Conservation (phyloP, 2,888 invertebrate genomes). For the Morinoia aosen region DNA sequence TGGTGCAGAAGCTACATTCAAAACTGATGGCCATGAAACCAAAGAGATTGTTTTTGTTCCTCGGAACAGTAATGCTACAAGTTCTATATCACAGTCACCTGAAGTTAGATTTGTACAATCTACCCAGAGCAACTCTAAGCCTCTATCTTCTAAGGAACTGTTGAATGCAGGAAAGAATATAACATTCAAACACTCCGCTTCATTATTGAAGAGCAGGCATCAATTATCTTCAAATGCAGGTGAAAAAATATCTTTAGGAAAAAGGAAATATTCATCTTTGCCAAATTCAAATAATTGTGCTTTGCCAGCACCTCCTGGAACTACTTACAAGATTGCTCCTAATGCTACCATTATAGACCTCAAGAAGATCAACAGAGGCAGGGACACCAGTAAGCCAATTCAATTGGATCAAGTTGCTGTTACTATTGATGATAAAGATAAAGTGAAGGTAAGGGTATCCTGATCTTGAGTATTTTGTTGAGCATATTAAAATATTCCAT, state of each 20-base stretch:
- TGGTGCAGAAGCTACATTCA: background rate
- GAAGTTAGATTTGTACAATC: background rate
- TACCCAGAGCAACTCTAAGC: background rate
- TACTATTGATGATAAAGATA: slow-evolving; percentile 65
- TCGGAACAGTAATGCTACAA: background rate
- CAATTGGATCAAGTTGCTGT: slow-evolving; percentile 66
- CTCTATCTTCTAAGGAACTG: background rate
- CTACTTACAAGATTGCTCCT: slow-evolving; percentile 63
- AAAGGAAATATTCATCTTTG: background rate
- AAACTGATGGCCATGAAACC: background rate
- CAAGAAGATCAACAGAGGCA: slow-evolving; percentile 63
- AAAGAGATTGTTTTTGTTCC: background rate
- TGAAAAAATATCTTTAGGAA: slow-evolving; percentile 13
- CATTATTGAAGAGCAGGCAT: background rate
- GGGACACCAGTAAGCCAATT: slow-evolving; percentile 62
- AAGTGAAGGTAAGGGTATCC: slow-evolving; percentile 60
- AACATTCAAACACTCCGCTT: background rate
- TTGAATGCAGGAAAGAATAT: background rate
- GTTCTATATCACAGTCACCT: background rate
- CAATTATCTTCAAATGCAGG: background rate
- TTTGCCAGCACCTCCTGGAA: slow-evolving; percentile 65
- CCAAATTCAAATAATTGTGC: slow-evolving; percentile 56
- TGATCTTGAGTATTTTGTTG: background rate
- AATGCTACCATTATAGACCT: slow-evolving; percentile 67
- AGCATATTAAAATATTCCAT: background rate